phyloP scores from a whole-genome alignment of 2,888 invertebrate species.

The Odontomyia ornata region DNA sequence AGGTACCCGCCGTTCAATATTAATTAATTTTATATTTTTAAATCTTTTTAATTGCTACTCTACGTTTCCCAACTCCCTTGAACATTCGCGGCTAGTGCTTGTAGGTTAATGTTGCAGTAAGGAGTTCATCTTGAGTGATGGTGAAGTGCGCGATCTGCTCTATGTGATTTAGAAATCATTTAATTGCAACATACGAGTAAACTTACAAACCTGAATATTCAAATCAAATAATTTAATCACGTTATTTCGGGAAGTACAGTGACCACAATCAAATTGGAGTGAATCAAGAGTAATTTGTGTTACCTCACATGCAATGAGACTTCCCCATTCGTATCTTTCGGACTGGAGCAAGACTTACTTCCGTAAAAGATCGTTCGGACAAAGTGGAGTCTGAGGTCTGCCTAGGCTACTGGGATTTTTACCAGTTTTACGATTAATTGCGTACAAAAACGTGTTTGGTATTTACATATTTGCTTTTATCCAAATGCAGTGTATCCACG shows the following conservation, averaged over 20 bases:
- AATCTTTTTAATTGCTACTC: too few relatives aligned
- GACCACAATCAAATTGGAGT: background rate
- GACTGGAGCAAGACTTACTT: background rate
- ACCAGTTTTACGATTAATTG: background rate
- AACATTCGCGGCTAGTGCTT: too few relatives aligned
- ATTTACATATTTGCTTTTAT: background rate
- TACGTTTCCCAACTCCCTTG: too few relatives aligned
- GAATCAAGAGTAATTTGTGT: background rate
- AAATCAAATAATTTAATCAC: too few relatives aligned
- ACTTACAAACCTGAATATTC: background rate
- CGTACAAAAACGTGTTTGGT: slow-evolving; percentile 12
- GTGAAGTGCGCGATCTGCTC: background rate
- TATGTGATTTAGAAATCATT: too few relatives aligned
- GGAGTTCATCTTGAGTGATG: background rate
- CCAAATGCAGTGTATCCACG: background rate
- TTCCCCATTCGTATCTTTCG: background rate
- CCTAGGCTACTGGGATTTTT: background rate
- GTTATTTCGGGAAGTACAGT: background rate
- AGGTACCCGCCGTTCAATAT: background rate
- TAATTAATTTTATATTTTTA: too few relatives aligned
- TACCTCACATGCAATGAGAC: background rate
- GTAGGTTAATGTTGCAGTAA: background rate
- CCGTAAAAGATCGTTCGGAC: slow-evolving; percentile 22
- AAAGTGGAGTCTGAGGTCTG: background rate
- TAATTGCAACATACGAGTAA: too few relatives aligned